Percentiles rank a stretch among this genome's conserved stretches.
phyloP scores from a whole-genome alignment of 2,888 invertebrate genomes.

The Isoperla grammatica region DNA sequence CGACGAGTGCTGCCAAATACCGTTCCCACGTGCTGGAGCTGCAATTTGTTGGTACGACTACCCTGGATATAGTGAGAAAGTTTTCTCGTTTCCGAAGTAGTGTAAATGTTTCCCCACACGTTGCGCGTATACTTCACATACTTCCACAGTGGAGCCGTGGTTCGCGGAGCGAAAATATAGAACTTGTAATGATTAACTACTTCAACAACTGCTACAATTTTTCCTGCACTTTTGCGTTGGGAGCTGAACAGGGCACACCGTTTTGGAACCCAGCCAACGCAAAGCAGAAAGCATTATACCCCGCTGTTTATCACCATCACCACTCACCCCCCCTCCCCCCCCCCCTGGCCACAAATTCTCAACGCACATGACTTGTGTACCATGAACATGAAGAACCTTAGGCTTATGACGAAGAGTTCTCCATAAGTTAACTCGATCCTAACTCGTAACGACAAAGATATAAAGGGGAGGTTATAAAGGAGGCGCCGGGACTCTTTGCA shows the following conservation, averaged over 20 bases:
- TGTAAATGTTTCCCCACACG: slow-evolving; percentile 4
- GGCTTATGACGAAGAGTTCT: no score
- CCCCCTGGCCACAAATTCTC: background rate
- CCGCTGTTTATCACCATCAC: no score
- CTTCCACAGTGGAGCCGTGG: slow-evolving; percentile 5
- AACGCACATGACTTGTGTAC: background rate
- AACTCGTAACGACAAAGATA: no score
- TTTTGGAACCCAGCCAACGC: slow-evolving; percentile 10
- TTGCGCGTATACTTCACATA: slow-evolving; percentile 15
- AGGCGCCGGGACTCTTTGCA: no score
- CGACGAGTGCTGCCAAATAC: background rate
- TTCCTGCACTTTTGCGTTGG: no score
- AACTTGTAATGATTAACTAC: slow-evolving; percentile 16
- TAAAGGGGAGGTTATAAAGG: no score
- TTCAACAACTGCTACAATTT: slow-evolving; percentile 2
- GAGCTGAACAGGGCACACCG: slow-evolving; percentile 3
- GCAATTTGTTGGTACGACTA: slow-evolving; percentile 14
- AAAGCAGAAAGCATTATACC: background rate
- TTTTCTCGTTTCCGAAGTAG: slow-evolving; percentile 15
- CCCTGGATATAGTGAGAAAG: slow-evolving; percentile 14
- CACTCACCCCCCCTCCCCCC: background rate
- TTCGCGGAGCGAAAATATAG: slow-evolving; percentile 14
- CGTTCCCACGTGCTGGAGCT: background rate
- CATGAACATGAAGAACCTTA: background rate
- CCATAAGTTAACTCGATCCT: no score